phyloP scores from a whole-genome alignment of 2,797 vertebrate species.

The Dryobates pubescens region DNA sequence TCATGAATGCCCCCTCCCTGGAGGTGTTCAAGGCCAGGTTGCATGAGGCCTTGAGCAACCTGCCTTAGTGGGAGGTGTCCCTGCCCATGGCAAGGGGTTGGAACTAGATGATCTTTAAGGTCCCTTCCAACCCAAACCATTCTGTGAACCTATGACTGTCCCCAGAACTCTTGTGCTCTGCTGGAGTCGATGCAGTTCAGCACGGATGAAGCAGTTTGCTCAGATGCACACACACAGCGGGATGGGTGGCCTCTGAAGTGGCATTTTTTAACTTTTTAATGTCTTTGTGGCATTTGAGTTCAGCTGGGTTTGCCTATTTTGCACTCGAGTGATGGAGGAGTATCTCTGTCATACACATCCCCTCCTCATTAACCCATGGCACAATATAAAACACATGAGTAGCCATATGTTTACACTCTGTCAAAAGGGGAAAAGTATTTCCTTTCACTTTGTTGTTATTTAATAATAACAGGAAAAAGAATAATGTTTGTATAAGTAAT shows the following conservation, averaged over 20 bases:
- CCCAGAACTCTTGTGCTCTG: rapidly evolving
- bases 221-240: rapidly evolving
- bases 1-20: too few species aligned
- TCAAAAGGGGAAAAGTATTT: not conserved
- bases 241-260: not conserved
- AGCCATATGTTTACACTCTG: not conserved
- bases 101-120: too few species aligned
- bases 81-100: too few species aligned
- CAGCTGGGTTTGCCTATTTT: not conserved
- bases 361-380: not conserved
- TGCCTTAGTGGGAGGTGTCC: too few species aligned
- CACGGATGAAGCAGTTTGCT: not conserved
- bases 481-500: not conserved
- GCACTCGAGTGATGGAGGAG: rapidly evolving
- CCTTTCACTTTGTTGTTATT: not conserved
- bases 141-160: not conserved
- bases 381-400: not conserved
- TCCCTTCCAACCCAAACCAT: too few species aligned
- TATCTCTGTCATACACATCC: not conserved
- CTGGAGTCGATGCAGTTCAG: not conserved
- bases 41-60: too few species aligned
- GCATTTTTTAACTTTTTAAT: too few species aligned
- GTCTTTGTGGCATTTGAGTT: not conserved
- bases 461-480: not conserved
- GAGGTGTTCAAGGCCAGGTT: too few species aligned